phyloP scores from a whole-genome alignment of 2,888 invertebrate genomes.

The Clostera curtula region DNA sequence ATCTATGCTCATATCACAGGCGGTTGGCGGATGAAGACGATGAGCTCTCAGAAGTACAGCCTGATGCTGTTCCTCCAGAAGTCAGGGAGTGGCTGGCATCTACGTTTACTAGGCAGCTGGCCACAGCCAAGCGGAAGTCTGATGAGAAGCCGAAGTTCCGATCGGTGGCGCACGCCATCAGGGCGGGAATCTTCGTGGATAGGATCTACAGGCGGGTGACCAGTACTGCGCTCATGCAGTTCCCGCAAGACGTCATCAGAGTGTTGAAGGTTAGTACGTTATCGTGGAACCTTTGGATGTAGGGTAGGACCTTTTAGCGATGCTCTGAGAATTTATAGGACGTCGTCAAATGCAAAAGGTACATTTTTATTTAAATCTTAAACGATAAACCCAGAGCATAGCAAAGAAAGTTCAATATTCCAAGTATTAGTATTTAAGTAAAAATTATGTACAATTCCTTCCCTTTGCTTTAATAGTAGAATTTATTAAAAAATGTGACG shows the following conservation, averaged over 20 bases:
- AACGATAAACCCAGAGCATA: too few species aligned
- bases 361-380: too few species aligned
- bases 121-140: constrained; percentile 82
- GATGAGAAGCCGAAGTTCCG: constrained; percentile 93
- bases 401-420: too few species aligned
- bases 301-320: too few species aligned
- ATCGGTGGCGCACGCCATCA: constrained; percentile 95
- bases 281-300: too few species aligned
- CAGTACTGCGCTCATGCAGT: constrained; percentile 87
- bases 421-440: too few species aligned
- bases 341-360: too few species aligned
- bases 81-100: constrained; percentile 97
- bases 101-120: constrained; percentile 94
- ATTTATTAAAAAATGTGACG: too few species aligned
- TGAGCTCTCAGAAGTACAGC: constrained; percentile 96
- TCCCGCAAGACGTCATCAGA: constrained; percentile 89
- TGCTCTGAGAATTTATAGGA: too few species aligned
- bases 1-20: constrained; percentile 62
- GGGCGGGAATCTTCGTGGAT: constrained; percentile 97
- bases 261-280: constrained; percentile 89
- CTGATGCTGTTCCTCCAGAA: constrained; percentile 96
- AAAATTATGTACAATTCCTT: too few species aligned
- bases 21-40: constrained; percentile 93
- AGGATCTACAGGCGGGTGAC: constrained; percentile 90
- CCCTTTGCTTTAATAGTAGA: too few species aligned